Evolutionary conservation across 2,113 vertebrate genomes (phyloP).

Genomic region (Holacanthus passer): DNA sequence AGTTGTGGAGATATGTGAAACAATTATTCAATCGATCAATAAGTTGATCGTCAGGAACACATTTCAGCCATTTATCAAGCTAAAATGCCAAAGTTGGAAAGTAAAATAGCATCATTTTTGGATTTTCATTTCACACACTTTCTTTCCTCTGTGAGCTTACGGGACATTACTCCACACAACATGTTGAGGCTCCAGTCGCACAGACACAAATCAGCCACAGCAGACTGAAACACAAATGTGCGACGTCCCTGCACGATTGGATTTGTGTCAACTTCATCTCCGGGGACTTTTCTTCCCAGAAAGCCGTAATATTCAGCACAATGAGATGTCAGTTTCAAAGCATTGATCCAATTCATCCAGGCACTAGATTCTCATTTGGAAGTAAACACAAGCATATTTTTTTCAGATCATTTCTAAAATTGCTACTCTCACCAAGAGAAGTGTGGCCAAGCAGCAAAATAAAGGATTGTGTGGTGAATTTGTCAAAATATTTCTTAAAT

Average conservation of each 20-base stretch:
- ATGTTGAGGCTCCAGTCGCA: constrained; percentile 24
- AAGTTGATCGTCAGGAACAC: neutral
- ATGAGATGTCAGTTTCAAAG: constrained; percentile 57
- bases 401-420: constrained; percentile 30
- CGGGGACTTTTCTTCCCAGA: constrained; percentile 65
- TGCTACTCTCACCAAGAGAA: neutral
- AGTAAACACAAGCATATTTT: constrained; percentile 25
- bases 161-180: constrained; percentile 20
- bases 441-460: constrained; percentile 16
- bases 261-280: constrained; percentile 60
- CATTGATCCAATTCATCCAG: constrained; percentile 57
- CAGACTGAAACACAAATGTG: constrained; percentile 64
- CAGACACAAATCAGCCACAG: constrained; percentile 52
- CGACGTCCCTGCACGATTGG: constrained; percentile 47
- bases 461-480: constrained; percentile 1
- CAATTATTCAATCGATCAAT: neutral
- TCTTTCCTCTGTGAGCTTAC: neutral
- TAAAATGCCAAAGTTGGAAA: constrained; percentile 2
- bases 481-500: constrained; percentile 17
- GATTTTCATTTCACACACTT: constrained; percentile 19
- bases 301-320: constrained; percentile 56
- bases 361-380: constrained; percentile 38
- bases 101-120: neutral
- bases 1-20: neutral
- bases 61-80: neutral